Conservation (phyloP, 2,888 invertebrate species). For the Nemapogon koenigi region DNA sequence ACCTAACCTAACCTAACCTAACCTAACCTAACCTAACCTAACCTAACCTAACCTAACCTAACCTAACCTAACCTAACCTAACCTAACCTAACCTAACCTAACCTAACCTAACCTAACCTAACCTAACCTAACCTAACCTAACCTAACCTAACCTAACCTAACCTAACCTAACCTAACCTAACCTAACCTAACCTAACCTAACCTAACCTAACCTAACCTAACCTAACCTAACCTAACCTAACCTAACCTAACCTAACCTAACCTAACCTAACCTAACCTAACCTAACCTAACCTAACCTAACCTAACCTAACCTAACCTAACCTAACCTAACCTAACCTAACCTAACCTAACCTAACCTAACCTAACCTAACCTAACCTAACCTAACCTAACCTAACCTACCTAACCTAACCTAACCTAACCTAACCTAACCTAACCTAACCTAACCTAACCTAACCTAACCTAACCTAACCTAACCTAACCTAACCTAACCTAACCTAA, state of each 20-base stretch:
- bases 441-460: conserved; percentile 13
- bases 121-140: conserved; percentile 12
- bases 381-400: conserved; percentile 12
- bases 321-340: conserved; percentile 14
- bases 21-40: conserved; percentile 12
- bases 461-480: conserved; percentile 13
- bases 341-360: conserved; percentile 12
- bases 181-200: conserved; percentile 12
- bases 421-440: conserved; percentile 12
- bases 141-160: conserved; percentile 12
- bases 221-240: conserved; percentile 11
- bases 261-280: conserved; percentile 10
- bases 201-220: conserved; percentile 10
- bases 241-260: conserved; percentile 11
- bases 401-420: conserved; percentile 10
- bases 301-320: conserved; percentile 7
- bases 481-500: conserved; percentile 13
- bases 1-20: conserved; percentile 13
- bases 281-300: conserved; percentile 8
- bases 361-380: conserved; percentile 10
- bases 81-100: conserved; percentile 12
- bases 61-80: conserved; percentile 9
- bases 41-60: conserved; percentile 10
- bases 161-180: conserved; percentile 13
- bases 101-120: conserved; percentile 11